Evolutionary conservation across 2,888 invertebrate species (phyloP), one percentile per base, ranked within the genome.

Genomic region (Eudasyphora cyanicolor): DNA sequence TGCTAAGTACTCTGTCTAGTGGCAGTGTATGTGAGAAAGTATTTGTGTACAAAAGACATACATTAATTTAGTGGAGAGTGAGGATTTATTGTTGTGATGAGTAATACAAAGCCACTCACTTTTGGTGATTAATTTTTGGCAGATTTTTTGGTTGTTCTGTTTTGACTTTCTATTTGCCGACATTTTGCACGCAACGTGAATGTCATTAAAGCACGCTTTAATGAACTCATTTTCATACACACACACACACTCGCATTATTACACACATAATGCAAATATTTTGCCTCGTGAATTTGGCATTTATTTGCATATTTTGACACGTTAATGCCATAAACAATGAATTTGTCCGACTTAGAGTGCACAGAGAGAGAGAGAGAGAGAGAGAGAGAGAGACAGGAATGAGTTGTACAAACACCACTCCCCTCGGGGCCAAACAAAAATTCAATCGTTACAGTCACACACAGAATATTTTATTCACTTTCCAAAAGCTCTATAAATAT

Each of bases 291-390:
- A 10, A 24, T 70, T 51, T 70, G 5, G 24, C 17, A 12, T 54
- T 62, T 54, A 83, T 83, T 83, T 80, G 80, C 80, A 83, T 80
- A 83, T 75, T 80, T 80, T 83, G 74, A 80, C 79, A 83, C 77
- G 71, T 83, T 71, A 71, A 67, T 60, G 67, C 38, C 14, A 24
- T 14, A 57, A 24, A 57, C 57, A 57, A 57, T 57, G 57, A 27
- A 57, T 24, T 27, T 4, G 14, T 57, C 57, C 27, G 12, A 24
- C 24, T 57, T 14, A 0, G 12, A n/a, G 2, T 45, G 57, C 24
- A 10, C 57, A 57, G 57, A 14, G 27, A 57, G 57, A 24, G 57
- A 14, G 10, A 45, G n/a, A n/a, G n/a, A n/a, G n/a, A n/a, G n/a
- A n/a, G n/a, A n/a, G n/a, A n/a, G n/a, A n/a, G n/a, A n/a, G n/a